Base-by-base conservation (phyloP, 2,888 invertebrate genomes). In the Lottia gigantea region DNA sequence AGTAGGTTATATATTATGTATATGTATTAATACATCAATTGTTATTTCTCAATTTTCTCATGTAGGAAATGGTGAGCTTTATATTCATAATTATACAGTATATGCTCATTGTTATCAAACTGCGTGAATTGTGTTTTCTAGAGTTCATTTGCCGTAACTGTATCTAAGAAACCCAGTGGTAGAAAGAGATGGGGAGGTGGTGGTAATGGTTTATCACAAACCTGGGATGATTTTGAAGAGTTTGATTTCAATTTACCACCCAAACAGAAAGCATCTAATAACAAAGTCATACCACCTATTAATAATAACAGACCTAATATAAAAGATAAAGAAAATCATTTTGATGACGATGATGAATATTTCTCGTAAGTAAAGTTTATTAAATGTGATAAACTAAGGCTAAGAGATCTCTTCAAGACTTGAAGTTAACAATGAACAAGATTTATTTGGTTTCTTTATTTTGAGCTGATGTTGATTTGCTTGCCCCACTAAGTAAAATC, bases 161-260 rank as follows among this genome's bases (percentile, higher is more conserved):
- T 82, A 1, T 74, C 82, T 19, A 83, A 81, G 70, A 85, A 84
- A 66, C 82, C 80, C 68, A 85, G 84, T 79, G 82, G 78, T 11
- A 79, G 87, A 55, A 85, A 84, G 73, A 78, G 86, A 8, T 87
- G 86, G 87, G 85, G 85, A 14, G 81, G 76, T 0, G 55, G 55
- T 55, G 23, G 69, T 8, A 64, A 62, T 7, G 83, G 83, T 3
- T 76, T 81, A 40, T 81, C 83, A 0, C 85, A 86, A 71, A 84
- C 84, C 14, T 84, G 85, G 84, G 86, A 86, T 71, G 86, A 85
- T 74, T 83, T 81, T 76, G 84, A 85, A 65, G 86, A 86, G 68
- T 78, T 86, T 67, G 86, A 86, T 70, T 79, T 83, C 63, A 75
- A 75, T 49, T 74, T 80, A 3, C 80, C 80, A 1, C 80, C 74